These are phyloP conservation scores for Metaphire vulgaris DNA, from an alignment of 1,140 invertebrate genomes.

Conservation along the genomic window DNA sequence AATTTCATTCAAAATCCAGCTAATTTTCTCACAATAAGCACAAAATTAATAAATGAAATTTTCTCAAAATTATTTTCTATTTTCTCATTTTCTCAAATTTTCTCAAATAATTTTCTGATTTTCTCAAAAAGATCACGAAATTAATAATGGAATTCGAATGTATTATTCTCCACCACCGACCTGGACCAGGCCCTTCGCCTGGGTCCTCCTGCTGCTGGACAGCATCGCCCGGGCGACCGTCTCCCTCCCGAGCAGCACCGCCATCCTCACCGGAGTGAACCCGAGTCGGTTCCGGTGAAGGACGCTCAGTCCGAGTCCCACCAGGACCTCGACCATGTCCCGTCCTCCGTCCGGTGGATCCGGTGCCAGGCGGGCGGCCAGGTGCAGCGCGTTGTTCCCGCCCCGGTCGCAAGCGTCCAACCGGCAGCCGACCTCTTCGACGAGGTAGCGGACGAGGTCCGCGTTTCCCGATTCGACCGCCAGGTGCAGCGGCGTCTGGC, in stretches of 20 bases:
- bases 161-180: no score
- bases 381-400: not conserved
- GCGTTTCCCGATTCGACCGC: not conserved
- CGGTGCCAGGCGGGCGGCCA: not conserved
- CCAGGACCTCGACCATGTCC: not conserved
- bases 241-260: not conserved
- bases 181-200: no score
- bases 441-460: not conserved
- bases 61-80: no score
- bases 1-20: no score
- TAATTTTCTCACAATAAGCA: no score
- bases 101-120: no score
- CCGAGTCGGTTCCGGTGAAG: not conserved
- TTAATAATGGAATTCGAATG: no score
- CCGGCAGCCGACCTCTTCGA: not conserved
- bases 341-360: not conserved
- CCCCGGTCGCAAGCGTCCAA: not conserved
- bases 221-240: not conserved
- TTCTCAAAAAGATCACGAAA: no score
- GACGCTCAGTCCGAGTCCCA: not conserved
- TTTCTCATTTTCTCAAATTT: no score
- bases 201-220: not conserved
- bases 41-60: no score
- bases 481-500: not conserved
- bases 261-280: not conserved